Percentiles rank a stretch among this genome's conserved stretches.
phyloP scores from a whole-genome alignment of 2,113 vertebrate genomes.

The Ameiurus melas region DNA sequence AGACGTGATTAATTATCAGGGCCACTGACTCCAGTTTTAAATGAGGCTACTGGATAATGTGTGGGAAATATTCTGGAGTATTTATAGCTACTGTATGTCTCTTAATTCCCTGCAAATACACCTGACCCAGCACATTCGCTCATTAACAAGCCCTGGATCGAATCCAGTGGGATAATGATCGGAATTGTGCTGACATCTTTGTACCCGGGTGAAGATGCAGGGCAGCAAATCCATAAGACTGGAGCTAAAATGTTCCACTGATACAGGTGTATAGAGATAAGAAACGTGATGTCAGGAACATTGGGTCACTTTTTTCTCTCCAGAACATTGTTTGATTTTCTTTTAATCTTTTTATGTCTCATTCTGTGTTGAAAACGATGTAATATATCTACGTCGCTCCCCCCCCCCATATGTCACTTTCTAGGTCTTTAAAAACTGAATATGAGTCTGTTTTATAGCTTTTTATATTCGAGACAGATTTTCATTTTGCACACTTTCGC shows the following conservation, averaged over 20 bases:
- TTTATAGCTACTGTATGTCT: not conserved
- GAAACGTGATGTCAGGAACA: not conserved
- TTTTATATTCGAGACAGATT: not conserved
- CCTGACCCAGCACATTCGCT: not conserved
- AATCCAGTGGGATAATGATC: not conserved
- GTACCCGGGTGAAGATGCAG: no score
- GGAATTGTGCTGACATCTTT: not conserved
- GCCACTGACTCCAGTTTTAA: not conserved
- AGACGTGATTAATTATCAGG: not conserved
- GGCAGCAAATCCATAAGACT: not conserved
- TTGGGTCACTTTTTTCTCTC: not conserved
- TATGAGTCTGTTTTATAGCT: not conserved
- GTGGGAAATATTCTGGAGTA: not conserved
- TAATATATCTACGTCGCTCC: not conserved
- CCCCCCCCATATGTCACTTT: not conserved
- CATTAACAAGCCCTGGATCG: slow-evolving; percentile 8
- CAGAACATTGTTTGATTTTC: not conserved
- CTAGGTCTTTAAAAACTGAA: not conserved
- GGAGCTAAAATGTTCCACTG: not conserved
- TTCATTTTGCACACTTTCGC: not conserved
- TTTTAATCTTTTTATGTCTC: not conserved
- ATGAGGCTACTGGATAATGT: not conserved
- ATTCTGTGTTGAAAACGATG: not conserved
- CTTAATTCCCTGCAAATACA: not conserved
- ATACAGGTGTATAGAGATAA: not conserved